phyloP scores from a whole-genome alignment of 1,140 invertebrate species.

The Samia ricini region DNA sequence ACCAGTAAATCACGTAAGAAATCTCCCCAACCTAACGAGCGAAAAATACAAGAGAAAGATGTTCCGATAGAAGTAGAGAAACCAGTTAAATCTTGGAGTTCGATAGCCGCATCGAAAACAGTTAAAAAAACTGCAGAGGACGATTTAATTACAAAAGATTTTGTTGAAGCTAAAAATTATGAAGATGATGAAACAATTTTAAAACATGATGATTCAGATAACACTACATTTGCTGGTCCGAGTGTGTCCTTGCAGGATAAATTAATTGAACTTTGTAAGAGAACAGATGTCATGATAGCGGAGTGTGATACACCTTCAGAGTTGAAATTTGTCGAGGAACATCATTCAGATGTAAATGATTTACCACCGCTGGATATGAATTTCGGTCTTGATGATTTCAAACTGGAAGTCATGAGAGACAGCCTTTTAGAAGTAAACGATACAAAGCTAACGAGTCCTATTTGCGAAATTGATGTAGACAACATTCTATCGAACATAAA shows the following conservation, averaged over 20 bases:
- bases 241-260: conserved; percentile 60
- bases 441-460: conserved; percentile 53
- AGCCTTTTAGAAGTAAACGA: conserved; percentile 61
- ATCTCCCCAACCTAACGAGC: conserved; percentile 40
- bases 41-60: conserved; percentile 37
- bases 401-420: conserved; percentile 69
- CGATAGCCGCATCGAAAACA: conserved; percentile 39
- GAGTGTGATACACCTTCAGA: conserved; percentile 66
- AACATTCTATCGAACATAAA: conserved; percentile 67
- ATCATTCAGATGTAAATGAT: conserved; percentile 61
- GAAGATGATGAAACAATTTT: conserved; percentile 12
- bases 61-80: conserved; percentile 20
- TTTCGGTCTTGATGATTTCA: conserved; percentile 66
- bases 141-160: conserved; percentile 5
- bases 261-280: conserved; percentile 64
- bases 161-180: conserved; percentile 18
- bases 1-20: conserved; percentile 54
- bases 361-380: conserved; percentile 70
- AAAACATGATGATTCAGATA: not conserved
- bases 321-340: conserved; percentile 70
- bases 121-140: conserved; percentile 18
- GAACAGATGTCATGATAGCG: conserved; percentile 71
- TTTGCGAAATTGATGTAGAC: conserved; percentile 70
- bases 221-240: conserved; percentile 1
- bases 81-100: conserved; percentile 43